Base-by-base conservation (phyloP, 1,140 invertebrate genomes). In the Schlechtendalia chinensis region DNA sequence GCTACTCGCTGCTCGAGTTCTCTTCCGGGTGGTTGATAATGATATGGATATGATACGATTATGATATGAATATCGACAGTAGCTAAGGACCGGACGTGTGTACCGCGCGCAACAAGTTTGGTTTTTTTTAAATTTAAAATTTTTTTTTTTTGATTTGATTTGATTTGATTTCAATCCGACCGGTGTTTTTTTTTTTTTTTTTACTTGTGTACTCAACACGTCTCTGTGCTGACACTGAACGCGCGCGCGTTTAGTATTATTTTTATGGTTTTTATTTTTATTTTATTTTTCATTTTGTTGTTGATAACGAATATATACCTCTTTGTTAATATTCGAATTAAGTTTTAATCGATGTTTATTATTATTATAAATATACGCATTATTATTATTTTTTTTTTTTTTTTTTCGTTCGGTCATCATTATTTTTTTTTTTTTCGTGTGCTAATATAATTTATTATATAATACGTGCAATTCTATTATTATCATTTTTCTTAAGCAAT, bases 381-480 rank as follows among this genome's bases (percentile, higher is more conserved):
- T 39, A 24, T 14, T 45, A 75, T n/a, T 32, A 29, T 75, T 75
- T 39, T 58, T 10, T n/a, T 32, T 75, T 32, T 54, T 45, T 56
- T 77, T 75, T n/a, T 77, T 77, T 77, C 45, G 74, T 77, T 77
- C 59, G 74, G 32, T 77, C 17, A 8, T 39, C 8, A 39, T 39
- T 39, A 39, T 39, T n/a, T n/a, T n/a, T n/a, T n/a, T 54, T 74
- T 53, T 39, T 75, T 59, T 17, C 16, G 16, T 39, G 74, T 77
- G 74, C 74, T 58, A 59, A 77, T 77, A 77, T 74, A 58, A 39
- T 39, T 4, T 39, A 39, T 39, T 39, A 39, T 58, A 58, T 75
- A 75, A 45, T 58, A 77, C 45, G 74, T 77, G 74, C 74, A 77
- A 77, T 77, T 75, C 45, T 59, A 58, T 75, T 75, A 74, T 74